These are phyloP conservation scores for Macquaria ambigua DNA, from an alignment of 2,113 vertebrate genomes.

Conservation along the genomic window DNA sequence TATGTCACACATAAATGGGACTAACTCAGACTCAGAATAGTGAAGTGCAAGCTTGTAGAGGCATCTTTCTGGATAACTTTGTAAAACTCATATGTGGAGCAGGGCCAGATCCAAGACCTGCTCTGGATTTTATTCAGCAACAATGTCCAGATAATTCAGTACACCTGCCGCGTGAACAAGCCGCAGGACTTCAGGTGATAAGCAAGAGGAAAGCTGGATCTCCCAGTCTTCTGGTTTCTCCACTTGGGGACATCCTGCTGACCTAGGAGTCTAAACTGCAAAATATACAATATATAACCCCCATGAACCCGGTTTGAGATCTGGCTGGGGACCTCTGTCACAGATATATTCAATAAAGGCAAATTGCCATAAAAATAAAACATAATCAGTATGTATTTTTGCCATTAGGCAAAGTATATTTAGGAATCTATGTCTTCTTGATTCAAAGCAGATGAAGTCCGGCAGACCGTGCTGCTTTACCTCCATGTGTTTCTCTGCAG, in stretches of 20 bases:
- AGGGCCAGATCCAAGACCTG: neutral
- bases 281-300: neutral
- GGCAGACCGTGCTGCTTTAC: neutral
- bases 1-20: neutral
- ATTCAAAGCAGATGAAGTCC: slow-evolving; percentile 12
- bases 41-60: neutral
- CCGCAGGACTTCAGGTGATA: neutral
- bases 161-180: neutral
- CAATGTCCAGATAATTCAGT: too few species aligned
- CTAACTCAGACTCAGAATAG: neutral
- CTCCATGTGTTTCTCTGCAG: neutral
- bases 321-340: neutral
- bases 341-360: too few species aligned
- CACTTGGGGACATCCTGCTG: neutral
- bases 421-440: neutral
- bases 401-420: neutral
- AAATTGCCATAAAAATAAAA: neutral
- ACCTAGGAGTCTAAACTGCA: slow-evolving; percentile 1
- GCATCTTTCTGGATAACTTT: neutral
- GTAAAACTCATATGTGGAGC: too few species aligned
- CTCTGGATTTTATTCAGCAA: too few species aligned
- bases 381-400: neutral
- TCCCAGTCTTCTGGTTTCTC: neutral
- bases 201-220: neutral
- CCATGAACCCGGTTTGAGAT: neutral